Evolutionary conservation across 2,113 vertebrate genomes (phyloP).

Genomic region (Channa maculata): DNA sequence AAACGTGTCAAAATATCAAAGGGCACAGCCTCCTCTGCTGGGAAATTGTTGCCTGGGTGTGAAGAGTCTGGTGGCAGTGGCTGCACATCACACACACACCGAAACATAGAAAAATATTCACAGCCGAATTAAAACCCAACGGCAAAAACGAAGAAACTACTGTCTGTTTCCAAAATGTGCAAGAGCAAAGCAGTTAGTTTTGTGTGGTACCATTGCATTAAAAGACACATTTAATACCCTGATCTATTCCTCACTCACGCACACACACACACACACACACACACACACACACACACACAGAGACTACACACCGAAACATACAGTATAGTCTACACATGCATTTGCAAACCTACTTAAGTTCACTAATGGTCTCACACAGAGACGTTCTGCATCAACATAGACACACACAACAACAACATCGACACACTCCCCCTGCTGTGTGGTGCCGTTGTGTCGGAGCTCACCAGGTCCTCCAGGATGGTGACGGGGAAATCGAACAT

Average conservation of each 20-base stretch:
- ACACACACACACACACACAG: neutral
- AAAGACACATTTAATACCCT: too few relatives aligned
- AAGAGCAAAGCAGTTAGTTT: too few relatives aligned
- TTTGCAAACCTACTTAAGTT: too few relatives aligned
- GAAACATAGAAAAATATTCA: neutral
- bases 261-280: neutral
- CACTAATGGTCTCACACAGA: too few relatives aligned
- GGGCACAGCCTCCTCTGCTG: slow-evolving; percentile 13
- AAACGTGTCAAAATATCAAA: slow-evolving; percentile 54
- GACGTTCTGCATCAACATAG: too few relatives aligned
- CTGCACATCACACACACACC: fast-evolving
- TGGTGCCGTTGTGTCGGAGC: slow-evolving; percentile 46
- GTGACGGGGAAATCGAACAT: slow-evolving; percentile 89
- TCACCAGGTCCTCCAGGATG: slow-evolving; percentile 89
- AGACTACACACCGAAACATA: neutral
- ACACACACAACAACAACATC: slow-evolving; percentile 7
- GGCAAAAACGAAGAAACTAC: too few relatives aligned
- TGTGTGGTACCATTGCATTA: too few relatives aligned
- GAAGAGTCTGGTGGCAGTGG: neutral
- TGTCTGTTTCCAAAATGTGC: neutral
- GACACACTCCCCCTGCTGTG: neutral
- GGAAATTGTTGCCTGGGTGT: slow-evolving; percentile 11
- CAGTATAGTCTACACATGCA: too few relatives aligned
- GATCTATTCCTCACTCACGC: too few relatives aligned
- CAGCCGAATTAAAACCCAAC: neutral